A percentile compares a stretch with the other conserved stretches of the same genome.
Conservation (phyloP, 2,888 invertebrate genomes). For the Zelleria hepariella region DNA sequence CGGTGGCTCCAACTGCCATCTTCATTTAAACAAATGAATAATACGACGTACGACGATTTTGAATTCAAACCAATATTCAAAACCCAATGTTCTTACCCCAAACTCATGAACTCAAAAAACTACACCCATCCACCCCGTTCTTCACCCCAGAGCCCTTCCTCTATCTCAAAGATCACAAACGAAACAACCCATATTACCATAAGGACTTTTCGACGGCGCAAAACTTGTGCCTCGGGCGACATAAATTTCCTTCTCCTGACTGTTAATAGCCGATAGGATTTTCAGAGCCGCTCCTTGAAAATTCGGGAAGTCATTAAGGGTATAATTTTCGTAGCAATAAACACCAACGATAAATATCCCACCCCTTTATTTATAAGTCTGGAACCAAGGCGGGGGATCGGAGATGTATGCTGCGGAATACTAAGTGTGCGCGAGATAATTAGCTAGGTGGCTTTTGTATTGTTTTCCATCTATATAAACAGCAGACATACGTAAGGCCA, state of each 20-base stretch:
- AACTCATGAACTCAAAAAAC: no score
- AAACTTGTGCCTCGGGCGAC: constrained; percentile 31
- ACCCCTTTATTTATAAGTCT: constrained; percentile 55
- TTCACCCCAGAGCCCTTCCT: not conserved
- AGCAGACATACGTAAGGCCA: not conserved
- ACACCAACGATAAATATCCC: constrained; percentile 68
- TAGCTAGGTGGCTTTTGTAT: not conserved
- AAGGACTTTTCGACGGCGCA: constrained; percentile 35
- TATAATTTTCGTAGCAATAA: constrained; percentile 70
- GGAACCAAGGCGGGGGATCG: constrained; percentile 17
- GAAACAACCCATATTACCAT: constrained; percentile 43
- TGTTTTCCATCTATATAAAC: not conserved
- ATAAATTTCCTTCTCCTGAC: constrained; percentile 61
- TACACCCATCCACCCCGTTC: not conserved
- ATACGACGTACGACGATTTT: not conserved
- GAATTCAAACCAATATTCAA: not conserved
- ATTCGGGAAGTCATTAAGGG: constrained; percentile 69
- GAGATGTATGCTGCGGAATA: constrained; percentile 5
- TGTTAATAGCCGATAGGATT: constrained; percentile 71
- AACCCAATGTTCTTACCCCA: not conserved
- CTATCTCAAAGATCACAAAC: constrained; percentile 9
- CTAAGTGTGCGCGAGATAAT: constrained; percentile 2
- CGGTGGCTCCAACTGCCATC: no score
- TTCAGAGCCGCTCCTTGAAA: constrained; percentile 50
- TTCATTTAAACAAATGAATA: not conserved